Conservation (phyloP, 2,113 vertebrate species). For the Arvicanthis niloticus region DNA sequence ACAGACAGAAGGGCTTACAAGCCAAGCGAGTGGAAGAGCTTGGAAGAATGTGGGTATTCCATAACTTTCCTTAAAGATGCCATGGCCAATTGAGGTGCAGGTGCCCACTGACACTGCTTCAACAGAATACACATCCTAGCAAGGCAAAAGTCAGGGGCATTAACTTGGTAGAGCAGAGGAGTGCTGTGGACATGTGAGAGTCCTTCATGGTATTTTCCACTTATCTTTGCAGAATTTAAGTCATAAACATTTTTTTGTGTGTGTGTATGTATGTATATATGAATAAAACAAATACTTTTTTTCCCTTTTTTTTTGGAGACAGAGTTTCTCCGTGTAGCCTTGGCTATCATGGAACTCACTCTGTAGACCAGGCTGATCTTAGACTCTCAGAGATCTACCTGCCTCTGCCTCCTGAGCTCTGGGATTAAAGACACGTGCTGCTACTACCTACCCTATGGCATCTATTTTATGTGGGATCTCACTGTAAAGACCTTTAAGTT, state of each 20-base stretch:
- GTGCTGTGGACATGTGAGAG: rapidly evolving
- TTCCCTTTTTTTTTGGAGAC: too few relatives aligned
- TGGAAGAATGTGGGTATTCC: not conserved
- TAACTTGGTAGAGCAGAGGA: not conserved
- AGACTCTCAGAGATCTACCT: not conserved
- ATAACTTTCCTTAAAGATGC: not conserved
- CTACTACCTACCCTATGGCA: not conserved
- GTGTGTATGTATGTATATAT: too few relatives aligned
- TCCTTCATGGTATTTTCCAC: not conserved
- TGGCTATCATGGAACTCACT: not conserved
- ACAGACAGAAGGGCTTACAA: not conserved
- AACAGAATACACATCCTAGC: not conserved
- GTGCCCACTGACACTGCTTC: not conserved
- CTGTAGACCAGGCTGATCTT: not conserved
- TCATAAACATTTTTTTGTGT: not conserved
- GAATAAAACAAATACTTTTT: too few relatives aligned
- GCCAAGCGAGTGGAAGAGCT: not conserved
- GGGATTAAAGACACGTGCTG: not conserved
- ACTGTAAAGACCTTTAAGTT: not conserved
- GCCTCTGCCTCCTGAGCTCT: not conserved
- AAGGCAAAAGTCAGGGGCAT: not conserved
- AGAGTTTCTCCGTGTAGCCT: not conserved
- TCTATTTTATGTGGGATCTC: not conserved
- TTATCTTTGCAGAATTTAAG: not conserved
- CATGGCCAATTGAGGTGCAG: not conserved